Percentiles rank a stretch among this genome's conserved stretches.
Conservation (phyloP, 2,113 vertebrate species). For the Hiodon alosoides region DNA sequence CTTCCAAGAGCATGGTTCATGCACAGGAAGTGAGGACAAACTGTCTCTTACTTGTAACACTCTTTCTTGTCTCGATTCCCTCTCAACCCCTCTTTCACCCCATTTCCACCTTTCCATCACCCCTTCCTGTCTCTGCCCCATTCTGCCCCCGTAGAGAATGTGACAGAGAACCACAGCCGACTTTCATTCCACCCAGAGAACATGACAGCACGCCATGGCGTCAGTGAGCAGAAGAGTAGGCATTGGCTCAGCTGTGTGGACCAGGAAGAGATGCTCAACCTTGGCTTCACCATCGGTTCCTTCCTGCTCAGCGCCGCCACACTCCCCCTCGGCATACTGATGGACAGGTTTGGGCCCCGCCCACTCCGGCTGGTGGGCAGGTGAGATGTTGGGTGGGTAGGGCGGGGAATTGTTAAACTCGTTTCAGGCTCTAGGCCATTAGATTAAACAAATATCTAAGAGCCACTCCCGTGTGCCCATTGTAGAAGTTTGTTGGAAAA, state of each 20-base stretch:
- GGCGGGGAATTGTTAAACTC: no score
- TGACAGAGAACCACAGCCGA: conserved; percentile 19
- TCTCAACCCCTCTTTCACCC: background rate
- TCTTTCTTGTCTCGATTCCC: background rate
- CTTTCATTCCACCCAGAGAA: conserved; percentile 42
- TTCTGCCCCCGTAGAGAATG: conserved; percentile 43
- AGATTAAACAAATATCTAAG: no score
- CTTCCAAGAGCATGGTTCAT: no score
- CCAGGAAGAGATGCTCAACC: conserved; percentile 83
- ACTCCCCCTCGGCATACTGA: conserved; percentile 78
- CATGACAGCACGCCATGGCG: conserved; percentile 28
- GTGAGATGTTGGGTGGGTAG: conserved; percentile 46
- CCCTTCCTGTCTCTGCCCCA: background rate
- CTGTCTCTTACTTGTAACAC: background rate
- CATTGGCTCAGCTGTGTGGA: conserved; percentile 60
- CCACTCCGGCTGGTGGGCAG: conserved; percentile 77
- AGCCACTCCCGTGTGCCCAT: no score
- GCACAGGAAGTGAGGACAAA: no score
- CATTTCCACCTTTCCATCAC: background rate
- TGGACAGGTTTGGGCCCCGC: conserved; percentile 81
- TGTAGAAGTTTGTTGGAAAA: no score
- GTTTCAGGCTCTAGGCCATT: no score
- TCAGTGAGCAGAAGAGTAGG: background rate
- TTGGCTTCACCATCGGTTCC: conserved; percentile 85
- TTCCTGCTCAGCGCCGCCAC: conserved; percentile 84